Base-by-base conservation (phyloP, 1,140 invertebrate genomes). In the Heliothis virescens region DNA sequence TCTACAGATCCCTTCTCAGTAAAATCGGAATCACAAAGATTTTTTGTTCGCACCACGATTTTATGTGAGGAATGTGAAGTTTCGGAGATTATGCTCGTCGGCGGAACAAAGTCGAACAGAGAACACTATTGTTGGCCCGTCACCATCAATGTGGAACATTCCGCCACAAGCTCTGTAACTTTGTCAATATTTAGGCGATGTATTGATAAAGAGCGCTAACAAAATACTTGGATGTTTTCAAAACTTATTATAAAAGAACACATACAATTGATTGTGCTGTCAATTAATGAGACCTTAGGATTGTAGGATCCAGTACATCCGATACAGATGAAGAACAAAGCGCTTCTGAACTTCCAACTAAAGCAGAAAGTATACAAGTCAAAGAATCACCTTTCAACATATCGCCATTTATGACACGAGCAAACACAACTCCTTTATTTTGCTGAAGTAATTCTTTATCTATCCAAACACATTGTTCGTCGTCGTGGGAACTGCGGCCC, bases 21-120 rank as follows among this genome's bases (percentile, higher is more conserved):
- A 62, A 52, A 59, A 72, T 62, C 26, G 47, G 41, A 57, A 57
- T 78, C 74, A 62, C 59, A 67, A 76, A 53, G 71, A 79, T 48
- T 78, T 87, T 88, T 89, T 82, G 86, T 87, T 88, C 84, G 81
- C 81, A 85, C 82, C 71, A 81, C 57, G 77, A 73, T 34, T 79
- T 84, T 89, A 84, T 92, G 91, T 92, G 91, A 92, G 91, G 91
- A 91, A 92, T 92, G 86, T 85, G 82, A 84, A 82, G 88, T 89
- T 82, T 80, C 15, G 83, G 86, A 88, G 90, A 91, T 92, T 92
- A 92, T 79, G 79, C 26, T 55, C 71, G 83, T 80, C 87, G 85
- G 83, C 84, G 83, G 63, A 67, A 78, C 82, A 83, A 83, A 86
- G 85, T 65, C 77, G 41, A 62, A 82, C 81, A 82, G 82, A 76